Evolutionary conservation across 2,113 vertebrate species (phyloP).

Genomic region (Drymodes brunneopygia): DNA sequence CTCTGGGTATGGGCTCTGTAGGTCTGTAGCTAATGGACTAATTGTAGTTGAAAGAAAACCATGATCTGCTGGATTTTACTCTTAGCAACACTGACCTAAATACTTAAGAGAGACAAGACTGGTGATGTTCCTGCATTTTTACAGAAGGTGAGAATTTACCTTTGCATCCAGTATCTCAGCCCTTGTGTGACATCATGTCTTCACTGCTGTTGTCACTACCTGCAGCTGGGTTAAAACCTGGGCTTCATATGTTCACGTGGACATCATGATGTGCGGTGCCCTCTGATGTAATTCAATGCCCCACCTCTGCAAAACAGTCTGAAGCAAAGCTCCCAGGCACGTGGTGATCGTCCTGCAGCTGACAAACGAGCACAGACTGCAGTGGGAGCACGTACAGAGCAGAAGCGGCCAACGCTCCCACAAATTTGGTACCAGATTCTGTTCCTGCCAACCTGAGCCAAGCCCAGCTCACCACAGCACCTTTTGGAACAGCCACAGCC

Average conservation of each 20-base stretch:
- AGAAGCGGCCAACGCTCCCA: background rate
- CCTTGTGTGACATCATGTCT: background rate
- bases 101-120: background rate
- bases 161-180: background rate
- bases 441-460: background rate
- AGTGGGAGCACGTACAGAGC: rapidly evolving
- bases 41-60: background rate
- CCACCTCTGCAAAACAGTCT: background rate
- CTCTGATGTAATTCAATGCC: rapidly evolving
- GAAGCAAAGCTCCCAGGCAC: background rate
- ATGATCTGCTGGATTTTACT: background rate
- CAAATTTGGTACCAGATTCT: background rate
- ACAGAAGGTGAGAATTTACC: background rate
- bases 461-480: background rate
- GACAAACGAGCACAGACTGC: background rate
- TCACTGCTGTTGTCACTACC: background rate
- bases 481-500: background rate
- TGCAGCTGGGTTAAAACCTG: background rate
- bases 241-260: rapidly evolving
- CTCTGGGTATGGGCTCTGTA: background rate
- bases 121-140: background rate
- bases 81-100: background rate
- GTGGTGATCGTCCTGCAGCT: background rate
- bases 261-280: rapidly evolving
- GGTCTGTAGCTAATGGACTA: background rate